Percentiles rank a stretch among this genome's conserved stretches.
These are phyloP conservation scores for Drosophila nebulosa DNA, from an alignment of 1,140 invertebrate species.

Conservation along the genomic window DNA sequence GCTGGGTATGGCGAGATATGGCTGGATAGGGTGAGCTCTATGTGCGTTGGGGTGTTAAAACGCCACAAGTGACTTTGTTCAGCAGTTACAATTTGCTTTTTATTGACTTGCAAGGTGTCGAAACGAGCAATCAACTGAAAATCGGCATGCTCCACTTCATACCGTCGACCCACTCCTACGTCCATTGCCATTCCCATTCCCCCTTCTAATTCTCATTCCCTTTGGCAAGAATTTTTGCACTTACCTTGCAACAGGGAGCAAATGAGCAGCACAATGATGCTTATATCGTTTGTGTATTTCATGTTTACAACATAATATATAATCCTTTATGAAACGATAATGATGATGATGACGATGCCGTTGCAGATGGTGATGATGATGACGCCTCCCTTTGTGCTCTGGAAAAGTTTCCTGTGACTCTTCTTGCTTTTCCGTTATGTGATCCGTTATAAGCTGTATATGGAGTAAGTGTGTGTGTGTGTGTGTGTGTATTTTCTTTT, in stretches of 20 bases:
- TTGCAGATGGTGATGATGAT: constrained; percentile 37
- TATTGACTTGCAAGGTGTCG: constrained; percentile 72
- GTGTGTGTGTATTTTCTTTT: constrained; percentile 16
- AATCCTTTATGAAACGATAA: constrained; percentile 59
- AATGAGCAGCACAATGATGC: constrained; percentile 73
- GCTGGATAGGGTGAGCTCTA: not conserved
- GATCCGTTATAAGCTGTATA: constrained; percentile 11
- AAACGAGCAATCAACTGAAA: constrained; percentile 47
- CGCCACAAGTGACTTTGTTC: constrained; percentile 72
- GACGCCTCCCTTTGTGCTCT: not conserved
- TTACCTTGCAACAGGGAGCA: constrained; percentile 78
- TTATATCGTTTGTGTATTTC: constrained; percentile 73
- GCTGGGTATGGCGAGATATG: not conserved
- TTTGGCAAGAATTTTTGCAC: constrained; percentile 39
- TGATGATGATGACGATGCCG: constrained; percentile 28
- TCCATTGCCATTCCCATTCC: no score
- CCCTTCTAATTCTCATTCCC: no score
- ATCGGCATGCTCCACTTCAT: not conserved
- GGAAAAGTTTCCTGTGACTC: constrained; percentile 17
- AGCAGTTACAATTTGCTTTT: constrained; percentile 78
- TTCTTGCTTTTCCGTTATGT: not conserved
- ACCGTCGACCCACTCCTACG: not conserved
- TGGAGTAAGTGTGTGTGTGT: not conserved
- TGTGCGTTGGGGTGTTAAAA: constrained; percentile 68
- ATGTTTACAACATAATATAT: constrained; percentile 76